Evolutionary conservation across 2,113 vertebrate species (phyloP), one percentile per base, ranked within the genome.

Genomic region (Columba janthina): DNA sequence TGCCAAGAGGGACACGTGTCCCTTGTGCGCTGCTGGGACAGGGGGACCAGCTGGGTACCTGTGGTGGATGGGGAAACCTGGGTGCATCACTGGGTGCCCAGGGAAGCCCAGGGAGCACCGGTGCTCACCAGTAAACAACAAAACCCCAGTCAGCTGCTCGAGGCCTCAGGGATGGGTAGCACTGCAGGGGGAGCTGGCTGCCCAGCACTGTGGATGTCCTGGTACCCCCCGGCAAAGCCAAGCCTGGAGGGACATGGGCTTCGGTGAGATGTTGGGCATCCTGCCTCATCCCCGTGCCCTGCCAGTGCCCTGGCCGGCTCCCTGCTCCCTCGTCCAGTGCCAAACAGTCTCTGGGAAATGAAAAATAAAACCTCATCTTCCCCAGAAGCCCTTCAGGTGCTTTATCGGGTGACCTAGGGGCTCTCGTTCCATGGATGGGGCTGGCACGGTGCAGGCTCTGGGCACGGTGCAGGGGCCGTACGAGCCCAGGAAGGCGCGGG

Each of bases 151-250:
- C 7, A 44, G n/a, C 28, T 32, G 3, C 20, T 69, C 1, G 2
- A 75, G 9, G 31, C 46, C 60, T 40, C 1, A 0, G 29, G 44
- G 53, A 5, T 0, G 10, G 56, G 60, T 66, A 61, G 40, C 42
- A 13, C 32, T 1, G 1, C 4, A 4, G 11, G 13, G 60, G 42
- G 24, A 40, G 14, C 28, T 0, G 0, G 10, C 6, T 85, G 50
- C 57, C 46, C 1, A 9, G 53, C 21, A 5, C 60, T 56, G 29
- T 0, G 11, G 16, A 40, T 82, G n/a, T 51, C 66, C 60, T 14
- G 9, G 31, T 38, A 44, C 24, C 44, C 5, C 9, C 3, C 1
- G 1, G 75, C 40, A 44, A 26, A 50, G 34, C 56, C 0, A 6
- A 29, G 31, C 40, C 40, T 1, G 0, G 11, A 34, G 61, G 25